A percentile compares a stretch with the other conserved stretches of the same genome.
Evolutionary conservation across 1,140 invertebrate species (phyloP).

Genomic region (Penaeus japonicus): DNA sequence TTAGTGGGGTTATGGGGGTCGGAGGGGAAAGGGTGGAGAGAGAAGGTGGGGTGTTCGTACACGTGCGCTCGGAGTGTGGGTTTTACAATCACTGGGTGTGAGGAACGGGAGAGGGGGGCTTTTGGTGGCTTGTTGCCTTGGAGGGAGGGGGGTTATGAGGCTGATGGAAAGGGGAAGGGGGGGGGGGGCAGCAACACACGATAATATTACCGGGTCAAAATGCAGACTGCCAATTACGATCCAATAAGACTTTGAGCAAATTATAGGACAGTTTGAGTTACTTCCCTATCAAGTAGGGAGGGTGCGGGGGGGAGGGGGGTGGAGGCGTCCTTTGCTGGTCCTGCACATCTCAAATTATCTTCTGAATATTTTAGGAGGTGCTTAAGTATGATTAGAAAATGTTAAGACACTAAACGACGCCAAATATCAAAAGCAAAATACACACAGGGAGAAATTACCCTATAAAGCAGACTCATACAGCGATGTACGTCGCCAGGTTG

Average conservation of each 20-base stretch:
- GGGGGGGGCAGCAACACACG: conserved; percentile 8
- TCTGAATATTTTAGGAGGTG: too few relatives aligned
- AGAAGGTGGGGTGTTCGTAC: neutral
- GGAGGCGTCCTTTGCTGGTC: too few relatives aligned
- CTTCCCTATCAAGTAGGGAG: too few relatives aligned
- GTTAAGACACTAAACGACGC: too few relatives aligned
- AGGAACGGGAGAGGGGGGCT: neutral
- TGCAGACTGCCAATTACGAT: conserved; percentile 30
- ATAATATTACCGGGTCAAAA: conserved; percentile 30
- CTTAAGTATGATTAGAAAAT: too few relatives aligned
- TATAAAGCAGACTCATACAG: too few relatives aligned
- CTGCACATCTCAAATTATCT: too few relatives aligned
- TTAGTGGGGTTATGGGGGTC: neutral
- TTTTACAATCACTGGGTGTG: too few relatives aligned
- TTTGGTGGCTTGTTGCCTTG: neutral
- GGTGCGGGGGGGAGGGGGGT: too few relatives aligned
- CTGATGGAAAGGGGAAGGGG: neutral
- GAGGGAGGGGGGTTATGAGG: neutral
- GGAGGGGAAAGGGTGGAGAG: neutral
- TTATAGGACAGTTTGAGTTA: conserved; percentile 28
- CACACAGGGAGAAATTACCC: too few relatives aligned
- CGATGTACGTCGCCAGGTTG: too few relatives aligned
- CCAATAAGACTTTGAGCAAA: conserved; percentile 31
- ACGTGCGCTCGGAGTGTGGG: neutral
- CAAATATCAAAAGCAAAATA: too few relatives aligned